Evolutionary conservation across 2,113 vertebrate species (phyloP).

Genomic region (Salvelinus alpinus): DNA sequence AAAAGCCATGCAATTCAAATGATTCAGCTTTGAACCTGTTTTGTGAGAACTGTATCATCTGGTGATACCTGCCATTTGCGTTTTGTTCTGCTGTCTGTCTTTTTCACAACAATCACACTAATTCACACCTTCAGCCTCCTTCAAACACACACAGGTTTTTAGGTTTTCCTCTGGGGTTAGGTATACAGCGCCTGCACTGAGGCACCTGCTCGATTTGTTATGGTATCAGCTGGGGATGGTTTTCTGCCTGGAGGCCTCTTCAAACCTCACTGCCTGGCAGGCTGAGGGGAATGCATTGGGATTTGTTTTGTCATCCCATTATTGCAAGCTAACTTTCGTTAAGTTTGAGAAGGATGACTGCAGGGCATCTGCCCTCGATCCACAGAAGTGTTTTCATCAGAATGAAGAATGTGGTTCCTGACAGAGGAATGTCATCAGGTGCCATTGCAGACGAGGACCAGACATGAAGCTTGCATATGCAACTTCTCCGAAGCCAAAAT

Average conservation of each 20-base stretch:
- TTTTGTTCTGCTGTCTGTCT: not conserved
- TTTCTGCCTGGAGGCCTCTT: not conserved
- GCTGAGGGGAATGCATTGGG: slow-evolving; percentile 27
- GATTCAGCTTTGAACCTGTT: not conserved
- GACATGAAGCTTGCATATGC: not conserved
- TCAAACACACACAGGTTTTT: not conserved
- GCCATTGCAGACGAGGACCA: slow-evolving; percentile 9
- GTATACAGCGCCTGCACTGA: not conserved
- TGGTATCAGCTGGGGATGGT: not conserved
- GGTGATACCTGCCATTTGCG: not conserved
- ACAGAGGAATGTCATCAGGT: slow-evolving; percentile 3
- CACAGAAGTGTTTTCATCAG: slow-evolving; percentile 14
- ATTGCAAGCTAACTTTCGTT: slow-evolving; percentile 52
- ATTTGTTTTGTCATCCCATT: slow-evolving; percentile 51
- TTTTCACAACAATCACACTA: not conserved
- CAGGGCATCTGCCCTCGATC: slow-evolving; percentile 21
- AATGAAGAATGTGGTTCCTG: slow-evolving; percentile 9
- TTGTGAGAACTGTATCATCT: not conserved
- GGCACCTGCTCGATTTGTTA: not conserved
- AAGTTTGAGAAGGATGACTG: slow-evolving; percentile 41
- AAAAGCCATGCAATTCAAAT: not conserved
- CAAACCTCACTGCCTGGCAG: slow-evolving; percentile 23
- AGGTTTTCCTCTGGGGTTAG: not conserved
- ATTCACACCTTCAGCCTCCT: not conserved
- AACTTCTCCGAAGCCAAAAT: not conserved